A percentile compares a stretch with the other conserved stretches of the same genome.
Evolutionary conservation across 2,888 invertebrate species (phyloP).

Genomic region (Stramonita haemastoma): DNA sequence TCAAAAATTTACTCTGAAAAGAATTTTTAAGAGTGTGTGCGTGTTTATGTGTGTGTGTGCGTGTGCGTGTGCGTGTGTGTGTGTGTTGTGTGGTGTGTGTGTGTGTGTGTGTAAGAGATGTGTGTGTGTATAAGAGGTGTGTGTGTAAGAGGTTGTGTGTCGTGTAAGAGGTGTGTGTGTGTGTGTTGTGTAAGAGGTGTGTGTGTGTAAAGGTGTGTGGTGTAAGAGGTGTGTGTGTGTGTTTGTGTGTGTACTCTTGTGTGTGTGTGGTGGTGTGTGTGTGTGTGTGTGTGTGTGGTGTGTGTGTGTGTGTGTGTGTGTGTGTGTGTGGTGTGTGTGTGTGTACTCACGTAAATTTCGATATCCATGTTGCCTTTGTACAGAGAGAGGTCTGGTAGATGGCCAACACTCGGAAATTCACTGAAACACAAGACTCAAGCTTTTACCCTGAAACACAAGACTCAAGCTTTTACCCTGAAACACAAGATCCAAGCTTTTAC

Average conservation of each 20-base stretch:
- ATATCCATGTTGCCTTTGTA: slow-evolving; percentile 82
- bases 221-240: background rate
- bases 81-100: background rate
- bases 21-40: slow-evolving; percentile 9
- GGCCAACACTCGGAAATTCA: slow-evolving; percentile 89
- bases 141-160: background rate
- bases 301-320: slow-evolving; percentile 21
- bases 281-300: background rate
- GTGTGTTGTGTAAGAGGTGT: slow-evolving; percentile 30
- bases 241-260: slow-evolving; percentile 3
- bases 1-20: no score
- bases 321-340: slow-evolving; percentile 1
- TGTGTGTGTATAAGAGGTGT: slow-evolving; percentile 20
- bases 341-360: slow-evolving; percentile 83
- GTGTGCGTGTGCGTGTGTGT: background rate
- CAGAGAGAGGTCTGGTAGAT: slow-evolving; percentile 87
- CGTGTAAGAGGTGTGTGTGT: background rate
- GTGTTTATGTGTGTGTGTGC: slow-evolving; percentile 19
- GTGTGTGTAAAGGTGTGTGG: background rate
- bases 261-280: background rate
- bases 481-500: background rate
- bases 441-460: slow-evolving; percentile 68
- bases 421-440: slow-evolving; percentile 68
- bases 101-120: background rate
- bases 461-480: slow-evolving; percentile 75